phyloP scores from a whole-genome alignment of 30 jellyfish, hydroid and myxozoan genomes.

The Cassiopea xamachana region DNA sequence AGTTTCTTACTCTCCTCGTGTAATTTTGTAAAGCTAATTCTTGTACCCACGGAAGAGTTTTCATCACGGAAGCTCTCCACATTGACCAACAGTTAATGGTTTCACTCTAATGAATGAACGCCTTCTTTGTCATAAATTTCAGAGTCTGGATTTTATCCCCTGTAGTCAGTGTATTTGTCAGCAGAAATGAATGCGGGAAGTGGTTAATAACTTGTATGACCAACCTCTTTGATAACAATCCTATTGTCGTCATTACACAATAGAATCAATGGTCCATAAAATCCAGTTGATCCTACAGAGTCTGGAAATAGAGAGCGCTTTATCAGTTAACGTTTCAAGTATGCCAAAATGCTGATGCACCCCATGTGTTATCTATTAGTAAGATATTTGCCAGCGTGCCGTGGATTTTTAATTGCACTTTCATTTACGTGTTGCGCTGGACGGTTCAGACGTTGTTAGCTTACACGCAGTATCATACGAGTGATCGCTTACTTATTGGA shows the following conservation, averaged over 20 bases:
- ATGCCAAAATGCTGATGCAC: not conserved
- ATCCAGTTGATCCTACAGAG: slow-evolving; percentile 42
- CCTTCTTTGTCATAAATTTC: not conserved
- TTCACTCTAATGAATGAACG: slow-evolving; percentile 7
- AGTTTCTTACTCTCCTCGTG: too few relatives aligned
- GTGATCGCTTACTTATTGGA: not conserved
- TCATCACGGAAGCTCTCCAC: not conserved
- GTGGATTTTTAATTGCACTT: not conserved
- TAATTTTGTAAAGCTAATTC: too few relatives aligned
- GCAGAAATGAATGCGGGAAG: slow-evolving; percentile 69
- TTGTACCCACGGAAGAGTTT: not conserved
- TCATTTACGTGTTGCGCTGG: not conserved
- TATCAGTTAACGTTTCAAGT: slow-evolving; percentile 10
- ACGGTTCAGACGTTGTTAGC: not conserved
- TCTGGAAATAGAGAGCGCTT: slow-evolving; percentile 12
- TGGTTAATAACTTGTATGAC: slow-evolving; percentile 41
- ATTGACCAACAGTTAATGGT: too few relatives aligned
- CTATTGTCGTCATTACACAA: slow-evolving; percentile 12
- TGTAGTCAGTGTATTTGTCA: slow-evolving; percentile 28
- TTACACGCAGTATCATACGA: not conserved
- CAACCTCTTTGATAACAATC: slow-evolving; percentile 29
- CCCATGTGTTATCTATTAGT: not conserved
- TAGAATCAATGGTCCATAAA: slow-evolving; percentile 37
- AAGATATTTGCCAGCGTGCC: slow-evolving; percentile 5
- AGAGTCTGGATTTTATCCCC: not conserved